Evolutionary conservation across 2,888 invertebrate species (phyloP).

Genomic region (Lepas anatifera): DNA sequence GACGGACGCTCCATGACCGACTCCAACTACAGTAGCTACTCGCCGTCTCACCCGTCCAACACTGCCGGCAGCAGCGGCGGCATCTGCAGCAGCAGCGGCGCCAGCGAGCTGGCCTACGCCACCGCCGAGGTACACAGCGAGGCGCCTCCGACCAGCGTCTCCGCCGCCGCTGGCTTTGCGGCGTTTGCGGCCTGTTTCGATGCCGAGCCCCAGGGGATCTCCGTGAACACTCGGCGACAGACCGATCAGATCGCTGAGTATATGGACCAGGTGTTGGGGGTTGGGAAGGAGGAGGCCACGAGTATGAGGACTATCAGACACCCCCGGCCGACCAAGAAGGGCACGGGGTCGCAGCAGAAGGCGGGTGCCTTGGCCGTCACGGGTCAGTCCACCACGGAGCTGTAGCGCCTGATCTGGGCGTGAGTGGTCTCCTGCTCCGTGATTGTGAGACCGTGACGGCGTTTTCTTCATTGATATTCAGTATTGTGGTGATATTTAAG

Average conservation of each 20-base stretch:
- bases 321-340: background rate
- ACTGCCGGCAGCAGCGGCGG: no score
- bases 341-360: background rate
- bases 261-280: constrained; percentile 25
- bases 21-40: constrained; percentile 49
- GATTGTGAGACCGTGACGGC: no score
- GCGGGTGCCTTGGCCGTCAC: no score
- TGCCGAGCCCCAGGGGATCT: background rate
- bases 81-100: no score
- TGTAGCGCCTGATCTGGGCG: no score
- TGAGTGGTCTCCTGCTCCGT: no score
- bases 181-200: background rate
- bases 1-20: constrained; percentile 86
- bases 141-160: background rate
- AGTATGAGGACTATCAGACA: background rate
- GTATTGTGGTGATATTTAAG: no score
- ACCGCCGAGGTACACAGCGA: background rate
- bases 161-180: background rate
- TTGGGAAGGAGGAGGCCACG: background rate
- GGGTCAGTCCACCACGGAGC: no score
- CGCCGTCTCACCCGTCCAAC: constrained; percentile 25
- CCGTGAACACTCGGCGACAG: constrained; percentile 19
- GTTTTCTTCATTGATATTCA: no score
- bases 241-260: constrained; percentile 25
- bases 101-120: background rate